These are phyloP conservation scores for Drosophila greeni DNA, from an alignment of 2,888 invertebrate genomes.

Conservation along the genomic window DNA sequence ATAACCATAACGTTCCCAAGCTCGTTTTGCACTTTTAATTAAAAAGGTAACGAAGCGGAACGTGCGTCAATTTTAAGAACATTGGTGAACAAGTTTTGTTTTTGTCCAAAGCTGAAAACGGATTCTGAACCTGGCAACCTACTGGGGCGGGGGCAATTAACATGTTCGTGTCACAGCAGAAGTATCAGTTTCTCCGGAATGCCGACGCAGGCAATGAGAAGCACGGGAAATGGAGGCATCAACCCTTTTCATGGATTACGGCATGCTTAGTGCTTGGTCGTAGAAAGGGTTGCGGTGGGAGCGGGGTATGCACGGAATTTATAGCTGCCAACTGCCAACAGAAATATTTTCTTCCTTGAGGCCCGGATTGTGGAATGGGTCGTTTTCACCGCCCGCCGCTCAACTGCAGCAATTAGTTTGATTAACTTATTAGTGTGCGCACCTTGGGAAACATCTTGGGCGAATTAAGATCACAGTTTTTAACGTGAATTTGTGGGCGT, in stretches of 20 bases:
- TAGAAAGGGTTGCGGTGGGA: conserved; percentile 4
- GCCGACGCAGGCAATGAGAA: conserved; percentile 53
- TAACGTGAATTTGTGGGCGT: conserved; percentile 23
- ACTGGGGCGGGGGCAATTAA: conserved; percentile 63
- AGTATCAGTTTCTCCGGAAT: conserved; percentile 58
- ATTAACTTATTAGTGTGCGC: conserved; percentile 64
- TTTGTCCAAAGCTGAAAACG: conserved; percentile 28
- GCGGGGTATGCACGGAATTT: conserved; percentile 59
- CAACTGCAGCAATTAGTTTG: conserved; percentile 60
- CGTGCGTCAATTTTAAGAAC: conserved; percentile 69
- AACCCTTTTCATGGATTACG: conserved; percentile 66
- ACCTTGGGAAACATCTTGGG: conserved; percentile 2
- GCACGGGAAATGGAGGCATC: conserved; percentile 25
- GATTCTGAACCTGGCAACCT: conserved; percentile 39
- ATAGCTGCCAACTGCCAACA: conserved; percentile 50
- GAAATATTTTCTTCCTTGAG: conserved; percentile 33
- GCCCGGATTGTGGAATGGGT: conserved; percentile 15
- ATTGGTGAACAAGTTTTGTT: conserved; percentile 63
- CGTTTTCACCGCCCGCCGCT: conserved; percentile 15
- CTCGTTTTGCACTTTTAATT: conserved; percentile 63
- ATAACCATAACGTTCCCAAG: conserved; percentile 47
- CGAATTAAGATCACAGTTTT: conserved; percentile 22
- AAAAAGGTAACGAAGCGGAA: conserved; percentile 62
- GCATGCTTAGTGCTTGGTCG: conserved; percentile 56
- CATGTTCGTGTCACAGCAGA: conserved; percentile 67